Base-by-base conservation (phyloP, 2,797 vertebrate genomes). In the Phoxinus dragarum region DNA sequence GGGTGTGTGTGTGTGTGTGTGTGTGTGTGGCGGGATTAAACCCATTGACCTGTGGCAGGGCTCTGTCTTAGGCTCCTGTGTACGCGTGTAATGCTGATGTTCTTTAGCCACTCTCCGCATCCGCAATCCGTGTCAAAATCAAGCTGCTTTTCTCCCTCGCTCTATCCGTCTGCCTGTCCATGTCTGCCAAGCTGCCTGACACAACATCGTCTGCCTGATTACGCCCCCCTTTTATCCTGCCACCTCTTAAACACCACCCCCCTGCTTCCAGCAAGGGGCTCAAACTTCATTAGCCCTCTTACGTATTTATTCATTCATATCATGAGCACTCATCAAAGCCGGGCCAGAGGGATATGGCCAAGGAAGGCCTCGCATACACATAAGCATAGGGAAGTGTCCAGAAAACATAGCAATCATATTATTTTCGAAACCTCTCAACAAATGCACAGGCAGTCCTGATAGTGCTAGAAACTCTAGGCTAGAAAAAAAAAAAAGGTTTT, bases 61-160 rank as follows among this genome's bases (percentile, higher is more conserved):
- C 64, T 67, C 47, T 80, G 61, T 73, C 44, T 81, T 40, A 80
- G 73, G 54, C 77, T 78, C 69, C 54, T 38, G 44, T 67, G 56
- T 52, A 71, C 19, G 71, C 1, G 78, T 90, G 90, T 88, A 90
- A 85, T 82, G 52, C 87, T 80, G 84, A 80, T 85, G 86, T 84
- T 84, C 78, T 84, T 80, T 81, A 75, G 76, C 49, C 82, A 87
- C 84, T 84, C 90, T 91, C 87, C 52, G 49, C 87, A 89, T 91
- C 91, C 91, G 90, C 91, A 94, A 94, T 94, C 93, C 91, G 88
- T 89, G 90, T 89, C 90, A 91, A 89, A 93, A 94, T 92, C 94
- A 94, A 95, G 94, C 94, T 93, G 94, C 93, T 95, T 95, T 94
- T 87, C 90, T 92, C 91, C n/a, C 52, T 69, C 52, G 61, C 86